These are phyloP conservation scores for Temnothorax curvispinosus DNA, from an alignment of 1,140 invertebrate genomes.

Conservation along the genomic window DNA sequence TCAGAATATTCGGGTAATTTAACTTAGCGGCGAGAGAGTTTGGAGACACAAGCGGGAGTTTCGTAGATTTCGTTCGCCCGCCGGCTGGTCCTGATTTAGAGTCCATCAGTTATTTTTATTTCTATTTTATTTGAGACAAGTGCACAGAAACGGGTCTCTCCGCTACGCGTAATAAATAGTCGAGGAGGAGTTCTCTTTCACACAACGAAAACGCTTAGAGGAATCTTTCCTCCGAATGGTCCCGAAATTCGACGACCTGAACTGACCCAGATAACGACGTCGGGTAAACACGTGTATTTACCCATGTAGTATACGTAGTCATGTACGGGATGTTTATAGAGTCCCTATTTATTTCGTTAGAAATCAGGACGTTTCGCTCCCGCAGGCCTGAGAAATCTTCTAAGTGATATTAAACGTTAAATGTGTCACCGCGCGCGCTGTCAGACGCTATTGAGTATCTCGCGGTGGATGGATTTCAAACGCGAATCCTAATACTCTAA, in stretches of 20 bases:
- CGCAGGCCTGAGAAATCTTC: background rate
- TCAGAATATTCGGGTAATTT: slow-evolving; percentile 14
- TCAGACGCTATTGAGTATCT: background rate
- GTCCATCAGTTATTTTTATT: background rate
- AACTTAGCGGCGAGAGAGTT: background rate
- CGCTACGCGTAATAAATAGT: slow-evolving; percentile 8
- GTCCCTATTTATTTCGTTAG: slow-evolving; percentile 30
- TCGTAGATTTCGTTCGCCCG: background rate
- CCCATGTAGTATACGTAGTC: background rate
- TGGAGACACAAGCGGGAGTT: background rate
- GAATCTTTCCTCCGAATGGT: slow-evolving; percentile 35
- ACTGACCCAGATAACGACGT: slow-evolving; percentile 55
- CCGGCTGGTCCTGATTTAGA: background rate
- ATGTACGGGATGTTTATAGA: slow-evolving; percentile 24
- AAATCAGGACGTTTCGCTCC: slow-evolving; percentile 13
- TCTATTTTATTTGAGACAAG: slow-evolving; percentile 8
- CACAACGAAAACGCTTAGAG: background rate
- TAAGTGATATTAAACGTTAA: background rate
- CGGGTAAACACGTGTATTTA: slow-evolving; percentile 45
- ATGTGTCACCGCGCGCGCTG: too few species aligned
- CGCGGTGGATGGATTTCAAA: background rate
- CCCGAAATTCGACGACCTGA: slow-evolving; percentile 56
- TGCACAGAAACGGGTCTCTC: background rate
- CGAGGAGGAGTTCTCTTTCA: background rate
- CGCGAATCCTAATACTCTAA: background rate